Percentiles rank a stretch among this genome's conserved stretches.
These are phyloP conservation scores for Oryzias celebensis DNA, from an alignment of 2,113 vertebrate genomes.

Conservation along the genomic window DNA sequence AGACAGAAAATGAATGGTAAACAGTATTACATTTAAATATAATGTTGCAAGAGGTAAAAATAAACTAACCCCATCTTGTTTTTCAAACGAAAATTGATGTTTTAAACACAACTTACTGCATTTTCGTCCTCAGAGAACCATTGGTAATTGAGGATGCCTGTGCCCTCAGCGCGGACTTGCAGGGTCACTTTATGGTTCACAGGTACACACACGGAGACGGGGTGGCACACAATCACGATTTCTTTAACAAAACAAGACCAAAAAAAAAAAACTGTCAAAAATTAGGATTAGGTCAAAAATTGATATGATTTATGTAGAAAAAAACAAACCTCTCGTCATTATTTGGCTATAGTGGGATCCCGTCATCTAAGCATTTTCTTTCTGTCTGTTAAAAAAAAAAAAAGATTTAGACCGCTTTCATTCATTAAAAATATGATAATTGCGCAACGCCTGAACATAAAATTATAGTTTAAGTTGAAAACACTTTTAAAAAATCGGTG, in stretches of 20 bases:
- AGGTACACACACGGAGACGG: conserved; percentile 77
- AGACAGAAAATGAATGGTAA: not conserved
- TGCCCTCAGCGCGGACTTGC: conserved; percentile 76
- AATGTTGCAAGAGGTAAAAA: not conserved
- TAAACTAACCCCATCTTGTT: not conserved
- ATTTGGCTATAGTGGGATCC: conserved; percentile 28
- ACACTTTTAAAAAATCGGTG: not conserved
- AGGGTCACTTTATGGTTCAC: conserved; percentile 75
- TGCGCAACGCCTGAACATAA: not conserved
- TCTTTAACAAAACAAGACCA: conserved; percentile 64
- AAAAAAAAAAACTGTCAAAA: conserved; percentile 2
- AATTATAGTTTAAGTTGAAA: not conserved
- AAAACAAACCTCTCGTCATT: conserved; percentile 67
- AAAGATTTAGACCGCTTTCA: not conserved
- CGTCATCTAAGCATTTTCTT: conserved; percentile 51
- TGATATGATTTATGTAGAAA: not conserved
- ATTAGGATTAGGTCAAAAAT: not conserved
- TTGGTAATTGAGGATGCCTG: conserved; percentile 77
- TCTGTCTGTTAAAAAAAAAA: conserved; percentile 18
- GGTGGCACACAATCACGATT: conserved; percentile 79
- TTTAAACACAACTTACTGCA: conserved; percentile 64
- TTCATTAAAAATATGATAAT: not conserved
- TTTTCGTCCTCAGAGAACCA: conserved; percentile 78
- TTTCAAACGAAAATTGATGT: not conserved
- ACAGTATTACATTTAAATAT: not conserved